Percentiles rank a stretch among this genome's conserved stretches.
Conservation (phyloP, 2,113 vertebrate species). For the Potamarius usumacintae region DNA sequence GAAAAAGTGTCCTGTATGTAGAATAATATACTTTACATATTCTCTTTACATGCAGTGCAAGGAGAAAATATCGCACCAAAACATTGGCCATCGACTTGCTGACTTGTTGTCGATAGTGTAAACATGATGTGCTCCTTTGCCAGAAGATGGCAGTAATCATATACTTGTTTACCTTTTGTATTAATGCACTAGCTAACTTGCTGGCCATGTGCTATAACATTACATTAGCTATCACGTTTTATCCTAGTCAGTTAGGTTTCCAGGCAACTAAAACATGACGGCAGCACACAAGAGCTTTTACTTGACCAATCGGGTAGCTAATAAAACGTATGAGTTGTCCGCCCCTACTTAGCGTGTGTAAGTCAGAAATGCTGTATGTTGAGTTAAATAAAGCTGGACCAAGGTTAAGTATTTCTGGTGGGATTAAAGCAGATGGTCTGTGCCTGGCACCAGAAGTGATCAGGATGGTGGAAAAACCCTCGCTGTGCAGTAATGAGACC, state of each 20-base stretch:
- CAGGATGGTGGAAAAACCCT: constrained; percentile 18
- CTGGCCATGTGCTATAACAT: neutral
- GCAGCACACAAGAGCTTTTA: neutral
- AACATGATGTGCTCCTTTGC: neutral
- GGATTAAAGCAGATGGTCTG: constrained; percentile 27
- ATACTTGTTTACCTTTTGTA: neutral
- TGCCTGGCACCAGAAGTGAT: constrained; percentile 26
- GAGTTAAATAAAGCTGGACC: neutral
- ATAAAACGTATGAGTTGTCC: neutral
- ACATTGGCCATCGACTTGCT: neutral
- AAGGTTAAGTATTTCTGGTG: neutral
- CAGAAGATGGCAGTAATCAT: neutral
- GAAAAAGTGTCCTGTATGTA: too few species aligned
- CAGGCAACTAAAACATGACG: neutral
- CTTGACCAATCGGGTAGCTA: neutral
- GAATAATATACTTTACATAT: too few species aligned
- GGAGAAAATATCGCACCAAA: neutral
- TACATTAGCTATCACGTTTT: neutral
- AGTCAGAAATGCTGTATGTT: neutral
- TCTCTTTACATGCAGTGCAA: neutral
- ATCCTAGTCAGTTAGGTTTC: neutral
- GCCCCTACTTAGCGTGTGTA: neutral
- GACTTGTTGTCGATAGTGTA: neutral
- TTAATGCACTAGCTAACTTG: neutral
- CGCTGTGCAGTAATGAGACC: constrained; percentile 35